Evolutionary conservation across 1,140 invertebrate species (phyloP).

Genomic region (Tetranychus urticae): DNA sequence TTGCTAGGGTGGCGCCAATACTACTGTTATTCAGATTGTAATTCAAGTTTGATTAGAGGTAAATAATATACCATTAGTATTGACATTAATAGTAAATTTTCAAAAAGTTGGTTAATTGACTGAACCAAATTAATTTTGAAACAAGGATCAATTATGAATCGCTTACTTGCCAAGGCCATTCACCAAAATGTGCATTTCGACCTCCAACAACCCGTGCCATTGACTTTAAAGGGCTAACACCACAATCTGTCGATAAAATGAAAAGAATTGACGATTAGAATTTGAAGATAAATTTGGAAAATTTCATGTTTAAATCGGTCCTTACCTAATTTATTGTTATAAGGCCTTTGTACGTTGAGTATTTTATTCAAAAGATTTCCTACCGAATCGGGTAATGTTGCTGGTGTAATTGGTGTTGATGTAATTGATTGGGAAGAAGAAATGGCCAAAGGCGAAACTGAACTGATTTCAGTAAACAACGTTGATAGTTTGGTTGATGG

Average conservation of each 20-base stretch:
- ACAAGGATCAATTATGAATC: neutral
- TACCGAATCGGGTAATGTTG: neutral
- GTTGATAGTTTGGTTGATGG: no score
- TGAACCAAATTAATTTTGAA: no score
- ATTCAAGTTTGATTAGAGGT: no score
- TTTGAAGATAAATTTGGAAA: neutral
- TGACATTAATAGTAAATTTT: no score
- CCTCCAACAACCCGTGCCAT: conserved; percentile 64
- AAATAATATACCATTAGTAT: no score
- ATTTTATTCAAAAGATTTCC: no score
- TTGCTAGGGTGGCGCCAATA: no score
- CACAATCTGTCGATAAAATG: conserved; percentile 39
- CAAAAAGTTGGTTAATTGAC: no score
- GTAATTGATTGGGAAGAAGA: no score
- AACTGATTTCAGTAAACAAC: no score
- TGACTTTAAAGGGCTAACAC: conserved; percentile 44
- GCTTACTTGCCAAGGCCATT: conserved; percentile 70
- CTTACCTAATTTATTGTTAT: neutral
- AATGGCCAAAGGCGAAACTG: no score
- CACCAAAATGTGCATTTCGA: conserved; percentile 53
- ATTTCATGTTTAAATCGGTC: neutral
- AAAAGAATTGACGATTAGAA: neutral
- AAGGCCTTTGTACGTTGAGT: neutral
- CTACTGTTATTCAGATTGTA: no score
- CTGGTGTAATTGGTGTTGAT: neutral